phyloP scores from a whole-genome alignment of 2,113 vertebrate genomes.

The Labeo catla region DNA sequence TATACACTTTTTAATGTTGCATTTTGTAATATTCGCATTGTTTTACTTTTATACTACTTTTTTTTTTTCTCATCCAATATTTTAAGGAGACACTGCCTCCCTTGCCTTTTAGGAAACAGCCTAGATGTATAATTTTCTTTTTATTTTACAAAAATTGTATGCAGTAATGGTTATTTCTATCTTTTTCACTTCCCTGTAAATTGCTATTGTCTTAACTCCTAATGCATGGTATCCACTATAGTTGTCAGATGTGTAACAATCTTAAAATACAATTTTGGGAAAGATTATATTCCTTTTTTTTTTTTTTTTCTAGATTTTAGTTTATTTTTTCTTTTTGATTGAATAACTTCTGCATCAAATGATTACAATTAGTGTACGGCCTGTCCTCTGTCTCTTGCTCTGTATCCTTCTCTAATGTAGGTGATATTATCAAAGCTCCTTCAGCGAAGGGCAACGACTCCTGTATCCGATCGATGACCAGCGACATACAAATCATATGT shows the following conservation, averaged over 20 bases:
- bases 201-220: background rate
- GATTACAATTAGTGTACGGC: background rate
- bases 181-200: background rate
- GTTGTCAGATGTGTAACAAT: background rate
- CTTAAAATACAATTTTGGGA: background rate
- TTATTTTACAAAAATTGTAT: background rate
- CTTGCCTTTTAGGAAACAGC: too few relatives aligned
- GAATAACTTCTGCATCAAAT: background rate
- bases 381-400: slow-evolving; percentile 25
- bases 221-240: background rate
- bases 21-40: too few relatives aligned
- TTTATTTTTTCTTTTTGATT: background rate
- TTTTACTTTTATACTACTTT: too few relatives aligned
- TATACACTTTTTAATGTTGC: too few relatives aligned
- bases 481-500: slow-evolving; percentile 90
- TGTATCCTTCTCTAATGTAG: slow-evolving; percentile 70
- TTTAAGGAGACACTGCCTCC: too few relatives aligned
- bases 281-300: background rate
- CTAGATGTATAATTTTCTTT: background rate
- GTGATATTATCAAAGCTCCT: slow-evolving; percentile 81
- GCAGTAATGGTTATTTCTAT: background rate
- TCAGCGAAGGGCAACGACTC: slow-evolving; percentile 85
- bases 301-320: background rate
- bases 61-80: too few relatives aligned
- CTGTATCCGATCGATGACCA: slow-evolving; percentile 84